Evolutionary conservation across 2,888 invertebrate genomes (phyloP).

Genomic region (Leptinotarsa juncta): DNA sequence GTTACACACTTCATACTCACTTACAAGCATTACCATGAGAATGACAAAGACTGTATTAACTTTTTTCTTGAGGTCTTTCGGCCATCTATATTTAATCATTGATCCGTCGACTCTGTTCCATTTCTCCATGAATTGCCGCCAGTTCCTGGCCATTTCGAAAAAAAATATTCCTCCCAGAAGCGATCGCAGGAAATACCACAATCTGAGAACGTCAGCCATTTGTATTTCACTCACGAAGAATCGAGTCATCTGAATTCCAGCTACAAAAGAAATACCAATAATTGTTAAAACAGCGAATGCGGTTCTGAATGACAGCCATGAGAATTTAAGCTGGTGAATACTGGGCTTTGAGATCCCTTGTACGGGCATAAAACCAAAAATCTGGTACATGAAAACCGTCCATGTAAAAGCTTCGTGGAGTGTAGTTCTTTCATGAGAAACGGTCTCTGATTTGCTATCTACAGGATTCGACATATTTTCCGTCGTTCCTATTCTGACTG

Average conservation of each 20-base stretch:
- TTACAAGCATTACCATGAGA: conserved; percentile 37
- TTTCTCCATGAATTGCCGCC: conserved; percentile 42
- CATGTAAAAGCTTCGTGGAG: conserved; percentile 39
- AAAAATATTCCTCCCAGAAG: conserved; percentile 39
- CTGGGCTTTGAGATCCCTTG: conserved; percentile 31
- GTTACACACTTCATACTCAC: conserved; percentile 36
- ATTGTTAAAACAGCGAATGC: conserved; percentile 42
- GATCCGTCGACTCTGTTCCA: conserved; percentile 46
- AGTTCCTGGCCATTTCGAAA: conserved; percentile 41
- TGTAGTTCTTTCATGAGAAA: background rate
- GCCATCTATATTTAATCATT: conserved; percentile 42
- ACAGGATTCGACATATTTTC: background rate
- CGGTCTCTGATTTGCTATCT: background rate
- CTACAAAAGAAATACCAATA: conserved; percentile 31
- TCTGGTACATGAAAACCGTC: conserved; percentile 44
- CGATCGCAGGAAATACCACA: conserved; percentile 32
- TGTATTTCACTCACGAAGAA: conserved; percentile 34
- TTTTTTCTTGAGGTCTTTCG: conserved; percentile 33
- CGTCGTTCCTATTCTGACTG: background rate
- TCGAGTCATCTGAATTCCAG: conserved; percentile 14
- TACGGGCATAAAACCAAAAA: conserved; percentile 50
- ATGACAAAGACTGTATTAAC: conserved; percentile 32
- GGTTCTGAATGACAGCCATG: conserved; percentile 44
- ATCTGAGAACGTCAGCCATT: conserved; percentile 30
- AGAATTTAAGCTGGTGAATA: conserved; percentile 39